A percentile compares a stretch with the other conserved stretches of the same genome.
Conservation (phyloP, 2,888 invertebrate genomes). For the Mesochorus sp. region DNA sequence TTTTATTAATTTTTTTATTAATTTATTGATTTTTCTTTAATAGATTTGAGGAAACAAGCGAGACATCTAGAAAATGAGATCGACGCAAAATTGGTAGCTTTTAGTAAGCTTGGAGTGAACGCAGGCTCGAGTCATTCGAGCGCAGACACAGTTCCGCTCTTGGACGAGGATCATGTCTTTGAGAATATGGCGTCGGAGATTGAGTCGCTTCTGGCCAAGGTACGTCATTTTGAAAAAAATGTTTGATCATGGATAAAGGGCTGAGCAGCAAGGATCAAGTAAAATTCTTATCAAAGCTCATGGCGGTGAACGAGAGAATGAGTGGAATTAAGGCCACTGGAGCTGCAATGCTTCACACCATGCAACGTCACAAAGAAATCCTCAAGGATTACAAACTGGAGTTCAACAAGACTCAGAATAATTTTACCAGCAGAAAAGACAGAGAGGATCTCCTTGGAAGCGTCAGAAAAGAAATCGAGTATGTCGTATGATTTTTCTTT, state of each 20-base stretch:
- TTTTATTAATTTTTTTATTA: not conserved
- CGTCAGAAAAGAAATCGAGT: constrained; percentile 85
- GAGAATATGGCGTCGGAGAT: constrained; percentile 96
- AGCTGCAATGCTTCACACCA: constrained; percentile 94
- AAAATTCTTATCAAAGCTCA: constrained; percentile 85
- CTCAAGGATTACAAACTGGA: constrained; percentile 96
- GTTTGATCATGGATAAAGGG: not conserved
- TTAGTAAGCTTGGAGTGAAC: constrained; percentile 93
- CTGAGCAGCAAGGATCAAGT: not conserved
- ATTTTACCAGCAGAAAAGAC: constrained; percentile 90
- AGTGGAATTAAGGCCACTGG: constrained; percentile 91
- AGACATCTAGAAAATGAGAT: constrained; percentile 97
- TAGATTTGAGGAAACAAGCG: constrained; percentile 96
- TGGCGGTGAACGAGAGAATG: constrained; percentile 92
- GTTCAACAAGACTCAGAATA: constrained; percentile 93
- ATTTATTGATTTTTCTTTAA: not conserved
- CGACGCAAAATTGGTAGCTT: constrained; percentile 96
- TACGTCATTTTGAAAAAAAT: constrained; percentile 72
- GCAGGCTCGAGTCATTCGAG: constrained; percentile 72
- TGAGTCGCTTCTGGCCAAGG: constrained; percentile 92
- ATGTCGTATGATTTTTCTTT: constrained; percentile 70
- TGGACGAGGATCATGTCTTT: constrained; percentile 94
- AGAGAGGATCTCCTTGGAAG: constrained; percentile 92
- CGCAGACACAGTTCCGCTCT: constrained; percentile 90
- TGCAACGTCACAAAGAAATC: constrained; percentile 97